Evolutionary conservation across 37 sponge, comb jelly and placozoan genomes (phyloP).

Genomic region (Aphrocallistes beatrix): DNA sequence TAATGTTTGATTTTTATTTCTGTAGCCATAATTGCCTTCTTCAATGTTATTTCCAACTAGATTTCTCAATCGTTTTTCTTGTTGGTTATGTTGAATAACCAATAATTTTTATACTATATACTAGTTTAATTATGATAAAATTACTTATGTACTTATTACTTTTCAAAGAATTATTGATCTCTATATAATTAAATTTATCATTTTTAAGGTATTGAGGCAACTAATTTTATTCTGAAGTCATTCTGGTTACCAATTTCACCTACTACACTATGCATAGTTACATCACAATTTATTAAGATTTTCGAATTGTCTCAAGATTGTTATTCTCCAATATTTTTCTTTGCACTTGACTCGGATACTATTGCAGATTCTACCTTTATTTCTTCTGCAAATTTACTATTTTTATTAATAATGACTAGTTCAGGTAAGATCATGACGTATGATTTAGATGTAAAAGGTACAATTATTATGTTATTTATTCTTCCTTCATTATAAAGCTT

Average conservation of each 20-base stretch:
- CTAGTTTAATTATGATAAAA: too few species aligned
- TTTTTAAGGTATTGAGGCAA: not conserved
- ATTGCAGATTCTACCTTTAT: conserved; percentile 5
- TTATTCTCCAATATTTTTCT: not conserved
- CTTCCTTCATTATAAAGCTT: too few species aligned
- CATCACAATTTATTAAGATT: not conserved
- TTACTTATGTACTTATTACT: too few species aligned
- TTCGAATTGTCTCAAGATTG: not conserved
- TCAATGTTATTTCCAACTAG: too few species aligned
- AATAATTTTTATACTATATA: too few species aligned
- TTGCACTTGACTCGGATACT: not conserved
- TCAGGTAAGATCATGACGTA: not conserved
- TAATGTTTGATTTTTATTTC: too few species aligned
- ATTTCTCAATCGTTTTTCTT: too few species aligned
- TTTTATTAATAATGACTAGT: not conserved
- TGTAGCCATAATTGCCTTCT: too few species aligned
- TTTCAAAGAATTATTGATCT: too few species aligned
- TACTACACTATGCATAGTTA: not conserved
- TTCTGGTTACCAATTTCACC: not conserved
- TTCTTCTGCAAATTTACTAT: not conserved
- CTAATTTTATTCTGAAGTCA: not conserved
- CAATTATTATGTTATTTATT: too few species aligned
- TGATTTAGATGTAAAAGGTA: not conserved
- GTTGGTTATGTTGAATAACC: too few species aligned
- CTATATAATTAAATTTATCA: not conserved